A percentile compares a stretch with the other conserved stretches of the same genome.
Evolutionary conservation across 2,113 vertebrate genomes (phyloP).

Genomic region (Corydoras sp.): DNA sequence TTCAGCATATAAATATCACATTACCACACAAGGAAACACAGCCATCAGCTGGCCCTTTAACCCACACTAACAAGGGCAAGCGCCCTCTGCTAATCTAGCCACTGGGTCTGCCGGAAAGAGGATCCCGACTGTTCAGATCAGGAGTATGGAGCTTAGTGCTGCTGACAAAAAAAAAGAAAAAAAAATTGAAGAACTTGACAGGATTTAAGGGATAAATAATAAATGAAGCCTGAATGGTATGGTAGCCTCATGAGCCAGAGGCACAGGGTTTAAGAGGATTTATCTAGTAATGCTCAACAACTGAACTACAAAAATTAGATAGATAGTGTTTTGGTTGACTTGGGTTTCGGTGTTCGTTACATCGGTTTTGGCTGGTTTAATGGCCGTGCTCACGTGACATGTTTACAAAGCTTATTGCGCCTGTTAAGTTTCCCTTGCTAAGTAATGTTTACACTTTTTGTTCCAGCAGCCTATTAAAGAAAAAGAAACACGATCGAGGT

Average conservation of each 20-base stretch:
- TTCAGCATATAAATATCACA: slow-evolving; percentile 73
- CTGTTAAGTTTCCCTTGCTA: no score
- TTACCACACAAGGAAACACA: slow-evolving; percentile 71
- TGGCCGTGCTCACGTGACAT: no score
- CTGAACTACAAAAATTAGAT: no score
- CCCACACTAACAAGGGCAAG: slow-evolving; percentile 59
- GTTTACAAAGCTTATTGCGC: no score
- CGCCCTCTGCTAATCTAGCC: slow-evolving; percentile 54
- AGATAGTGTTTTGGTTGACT: no score
- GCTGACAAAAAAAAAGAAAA: slow-evolving; percentile 6
- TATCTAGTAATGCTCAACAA: no score
- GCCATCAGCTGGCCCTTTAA: slow-evolving; percentile 59
- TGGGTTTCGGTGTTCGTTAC: no score
- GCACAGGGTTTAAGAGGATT: no score
- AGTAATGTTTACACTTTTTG: no score
- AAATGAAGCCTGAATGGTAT: neutral
- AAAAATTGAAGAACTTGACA: neutral
- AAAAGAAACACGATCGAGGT: no score
- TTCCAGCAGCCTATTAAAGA: no score
- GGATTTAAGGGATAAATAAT: neutral
- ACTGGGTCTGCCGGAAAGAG: slow-evolving; percentile 22
- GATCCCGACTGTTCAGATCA: neutral
- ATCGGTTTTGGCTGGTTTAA: no score
- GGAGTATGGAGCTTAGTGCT: slow-evolving; percentile 2
- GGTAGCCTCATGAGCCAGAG: neutral